These are phyloP conservation scores for Motacilla alba DNA, from an alignment of 2,113 vertebrate species.

Conservation along the genomic window DNA sequence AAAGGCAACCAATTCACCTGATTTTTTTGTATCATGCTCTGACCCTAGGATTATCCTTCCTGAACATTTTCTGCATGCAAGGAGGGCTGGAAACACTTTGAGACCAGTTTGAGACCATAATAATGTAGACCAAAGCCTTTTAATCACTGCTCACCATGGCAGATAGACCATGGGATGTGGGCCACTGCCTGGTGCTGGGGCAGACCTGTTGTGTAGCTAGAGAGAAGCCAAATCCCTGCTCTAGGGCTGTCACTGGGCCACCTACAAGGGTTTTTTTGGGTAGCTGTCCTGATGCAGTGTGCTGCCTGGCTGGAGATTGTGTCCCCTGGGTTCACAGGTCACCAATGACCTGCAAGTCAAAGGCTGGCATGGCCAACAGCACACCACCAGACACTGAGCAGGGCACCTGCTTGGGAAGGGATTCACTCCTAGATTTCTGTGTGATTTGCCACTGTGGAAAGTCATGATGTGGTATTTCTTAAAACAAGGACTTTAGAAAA, in stretches of 20 bases:
- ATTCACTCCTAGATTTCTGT: neutral
- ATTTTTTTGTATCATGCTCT: neutral
- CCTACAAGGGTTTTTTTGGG: neutral
- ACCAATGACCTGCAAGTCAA: neutral
- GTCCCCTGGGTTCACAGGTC: neutral
- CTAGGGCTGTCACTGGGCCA: neutral
- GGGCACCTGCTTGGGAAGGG: neutral
- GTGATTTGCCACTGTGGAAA: neutral
- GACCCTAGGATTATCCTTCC: neutral
- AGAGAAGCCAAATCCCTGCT: neutral
- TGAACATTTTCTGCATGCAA: neutral
- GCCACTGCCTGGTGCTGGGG: rapidly evolving
- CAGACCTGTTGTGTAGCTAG: neutral
- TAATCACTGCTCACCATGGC: neutral
- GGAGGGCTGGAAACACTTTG: neutral
- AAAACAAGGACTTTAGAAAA: neutral
- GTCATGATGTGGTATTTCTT: neutral
- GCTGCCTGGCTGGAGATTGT: neutral
- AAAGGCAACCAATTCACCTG: neutral
- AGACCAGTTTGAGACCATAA: neutral
- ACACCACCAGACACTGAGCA: neutral
- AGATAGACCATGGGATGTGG: neutral
- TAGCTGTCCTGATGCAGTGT: neutral
- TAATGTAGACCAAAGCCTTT: neutral
- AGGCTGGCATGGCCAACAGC: neutral